These are phyloP conservation scores for Ariolimax columbianus DNA, from an alignment of 2,888 invertebrate genomes.

Conservation along the genomic window DNA sequence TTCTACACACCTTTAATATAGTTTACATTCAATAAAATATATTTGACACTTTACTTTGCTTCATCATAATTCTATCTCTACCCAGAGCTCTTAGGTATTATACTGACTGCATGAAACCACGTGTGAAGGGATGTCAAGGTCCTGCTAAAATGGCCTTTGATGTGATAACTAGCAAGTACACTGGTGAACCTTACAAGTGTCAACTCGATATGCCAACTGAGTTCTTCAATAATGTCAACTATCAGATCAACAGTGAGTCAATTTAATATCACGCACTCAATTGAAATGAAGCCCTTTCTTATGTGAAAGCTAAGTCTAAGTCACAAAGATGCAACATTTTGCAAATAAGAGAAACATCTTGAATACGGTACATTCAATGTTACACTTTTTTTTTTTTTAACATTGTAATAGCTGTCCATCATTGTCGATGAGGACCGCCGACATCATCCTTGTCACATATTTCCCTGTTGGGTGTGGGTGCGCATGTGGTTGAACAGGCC, in stretches of 20 bases:
- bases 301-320: too few species aligned
- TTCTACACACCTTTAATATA: too few species aligned
- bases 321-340: too few species aligned
- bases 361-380: too few species aligned
- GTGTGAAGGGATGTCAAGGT: slow-evolving; percentile 51
- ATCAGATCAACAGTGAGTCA: slow-evolving; percentile 7
- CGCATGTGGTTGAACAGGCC: too few species aligned
- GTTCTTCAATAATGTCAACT: neutral
- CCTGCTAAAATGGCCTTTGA: slow-evolving; percentile 51
- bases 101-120: slow-evolving; percentile 55
- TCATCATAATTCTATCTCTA: neutral
- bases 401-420: too few species aligned
- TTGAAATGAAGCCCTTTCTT: neutral
- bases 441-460: too few species aligned
- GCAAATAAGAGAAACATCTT: too few species aligned
- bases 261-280: neutral
- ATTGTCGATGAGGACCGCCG: too few species aligned
- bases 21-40: too few species aligned
- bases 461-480: too few species aligned
- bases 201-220: slow-evolving; percentile 3
- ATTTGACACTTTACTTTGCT: neutral
- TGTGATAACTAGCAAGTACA: slow-evolving; percentile 54
- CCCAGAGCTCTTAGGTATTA: slow-evolving; percentile 55
- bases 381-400: too few species aligned
- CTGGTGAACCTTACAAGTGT: slow-evolving; percentile 53